These are phyloP conservation scores for Brenthis ino DNA, from an alignment of 2,888 invertebrate species.

Conservation along the genomic window DNA sequence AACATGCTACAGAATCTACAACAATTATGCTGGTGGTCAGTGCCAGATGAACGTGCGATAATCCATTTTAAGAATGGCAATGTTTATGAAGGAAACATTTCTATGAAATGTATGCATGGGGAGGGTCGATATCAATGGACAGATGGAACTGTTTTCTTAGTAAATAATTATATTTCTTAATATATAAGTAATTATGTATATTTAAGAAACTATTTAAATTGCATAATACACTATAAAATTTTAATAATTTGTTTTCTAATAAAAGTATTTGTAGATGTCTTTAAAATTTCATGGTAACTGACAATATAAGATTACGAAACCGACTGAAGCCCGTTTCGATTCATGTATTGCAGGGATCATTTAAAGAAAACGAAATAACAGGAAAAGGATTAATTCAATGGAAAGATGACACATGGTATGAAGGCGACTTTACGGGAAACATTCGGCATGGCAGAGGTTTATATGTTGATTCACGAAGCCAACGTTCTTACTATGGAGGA, in stretches of 20 bases:
- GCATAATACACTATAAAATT: too few relatives aligned
- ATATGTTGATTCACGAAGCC: conserved; percentile 67
- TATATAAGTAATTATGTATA: not conserved
- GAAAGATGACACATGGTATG: conserved; percentile 81
- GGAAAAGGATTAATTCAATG: conserved; percentile 81
- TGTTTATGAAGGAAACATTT: conserved; percentile 78
- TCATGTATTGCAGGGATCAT: conserved; percentile 75
- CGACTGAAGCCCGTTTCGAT: not conserved
- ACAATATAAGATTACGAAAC: too few relatives aligned
- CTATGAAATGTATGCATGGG: conserved; percentile 82
- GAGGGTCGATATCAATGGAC: conserved; percentile 82
- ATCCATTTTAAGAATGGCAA: conserved; percentile 82
- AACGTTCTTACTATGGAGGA: conserved; percentile 65
- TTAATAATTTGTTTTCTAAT: too few relatives aligned
- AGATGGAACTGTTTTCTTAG: conserved; percentile 81
- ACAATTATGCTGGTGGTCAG: conserved; percentile 59
- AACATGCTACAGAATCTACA: conserved; percentile 45
- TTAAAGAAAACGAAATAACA: conserved; percentile 77
- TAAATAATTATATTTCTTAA: conserved; percentile 43
- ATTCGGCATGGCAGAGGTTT: conserved; percentile 80
- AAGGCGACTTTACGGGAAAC: conserved; percentile 81
- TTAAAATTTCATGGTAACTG: too few relatives aligned
- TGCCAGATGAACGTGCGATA: conserved; percentile 69
- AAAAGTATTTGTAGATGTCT: too few relatives aligned
- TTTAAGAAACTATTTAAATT: not conserved